phyloP scores from a whole-genome alignment of 2,797 vertebrate species.

The Smutsia temminckii region DNA sequence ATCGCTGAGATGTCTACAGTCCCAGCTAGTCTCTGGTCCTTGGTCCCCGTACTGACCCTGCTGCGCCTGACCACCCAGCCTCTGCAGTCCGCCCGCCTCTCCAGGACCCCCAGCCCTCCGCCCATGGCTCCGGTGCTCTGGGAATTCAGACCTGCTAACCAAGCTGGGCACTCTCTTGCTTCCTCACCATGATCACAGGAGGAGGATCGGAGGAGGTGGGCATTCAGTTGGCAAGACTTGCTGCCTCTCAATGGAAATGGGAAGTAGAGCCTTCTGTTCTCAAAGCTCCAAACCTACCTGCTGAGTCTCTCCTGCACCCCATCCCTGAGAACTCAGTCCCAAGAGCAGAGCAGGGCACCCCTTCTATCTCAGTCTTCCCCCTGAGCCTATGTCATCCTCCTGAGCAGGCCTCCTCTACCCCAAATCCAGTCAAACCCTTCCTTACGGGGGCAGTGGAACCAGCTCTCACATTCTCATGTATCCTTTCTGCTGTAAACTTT shows the following conservation, averaged over 20 bases:
- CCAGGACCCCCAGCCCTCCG: background rate
- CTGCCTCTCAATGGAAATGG: background rate
- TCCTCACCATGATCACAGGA: too few relatives aligned
- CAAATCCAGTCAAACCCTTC: rapidly evolving
- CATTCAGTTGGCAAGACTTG: background rate
- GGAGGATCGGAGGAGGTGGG: background rate
- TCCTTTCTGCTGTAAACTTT: background rate
- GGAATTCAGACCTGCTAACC: background rate
- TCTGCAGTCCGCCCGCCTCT: background rate
- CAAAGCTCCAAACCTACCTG: background rate
- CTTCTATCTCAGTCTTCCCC: background rate
- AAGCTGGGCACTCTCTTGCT: background rate
- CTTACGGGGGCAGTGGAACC: background rate
- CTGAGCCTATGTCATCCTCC: background rate
- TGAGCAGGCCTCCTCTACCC: too few relatives aligned
- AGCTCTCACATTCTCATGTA: background rate
- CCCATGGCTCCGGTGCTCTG: background rate
- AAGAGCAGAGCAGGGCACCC: background rate
- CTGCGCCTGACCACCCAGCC: background rate
- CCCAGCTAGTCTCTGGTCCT: background rate
- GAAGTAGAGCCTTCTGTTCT: background rate
- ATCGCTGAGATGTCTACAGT: too few relatives aligned
- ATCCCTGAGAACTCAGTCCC: background rate
- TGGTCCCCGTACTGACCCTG: background rate
- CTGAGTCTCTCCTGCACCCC: too few relatives aligned